Base-by-base conservation (phyloP, 2,888 invertebrate species). In the Holacanthella duospinosa region DNA sequence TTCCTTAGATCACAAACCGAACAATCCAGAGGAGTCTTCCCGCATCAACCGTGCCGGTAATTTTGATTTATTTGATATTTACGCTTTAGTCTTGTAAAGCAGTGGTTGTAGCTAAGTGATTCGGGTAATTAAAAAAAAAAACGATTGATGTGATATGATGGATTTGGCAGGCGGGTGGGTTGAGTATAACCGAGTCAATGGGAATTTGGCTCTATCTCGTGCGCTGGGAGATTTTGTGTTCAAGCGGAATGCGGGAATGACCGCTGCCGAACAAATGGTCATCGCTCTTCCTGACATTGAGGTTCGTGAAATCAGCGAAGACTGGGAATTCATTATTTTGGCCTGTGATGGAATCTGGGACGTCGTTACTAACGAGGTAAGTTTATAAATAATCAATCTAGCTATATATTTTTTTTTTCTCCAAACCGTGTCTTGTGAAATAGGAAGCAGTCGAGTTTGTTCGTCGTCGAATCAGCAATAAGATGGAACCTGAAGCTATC, bases 301-400 rank as follows among this genome's bases (percentile, higher is more conserved):
- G 77, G 84, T 85, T 55, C 84, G 86, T 68, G 84, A 86, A 64
- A 79, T 97, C 68, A 87, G 84, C 53, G 83, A 86, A n/a, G 91
- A 94, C 67, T 93, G 93, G 87, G 96, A 99, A 80, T 99, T 99
- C 77, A 83, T 97, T 62, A 85, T 99, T 43, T 81, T 99, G 73
- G 99, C 97, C 0, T 99, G 97, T 77, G 99, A 99, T 77, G 99
- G 99, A 28, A 97, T 99, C 72, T 99, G 99, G 97, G 99, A 99
- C 78, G 97, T 97, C 27, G 83, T 99, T 82, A 89, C 86, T 58
- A 96, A 92, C 78, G 87, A 91, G 80, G 84, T 83, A 73, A 74
- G 75, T 73, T 19, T 48, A 21, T 53, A 61, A 36, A 16, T 53
- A 55, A 24, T 36, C 16, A 16, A 36, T 36, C 6, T 36, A 9